Conservation (phyloP, 2,113 vertebrate genomes). For the Nipponia nippon region DNA sequence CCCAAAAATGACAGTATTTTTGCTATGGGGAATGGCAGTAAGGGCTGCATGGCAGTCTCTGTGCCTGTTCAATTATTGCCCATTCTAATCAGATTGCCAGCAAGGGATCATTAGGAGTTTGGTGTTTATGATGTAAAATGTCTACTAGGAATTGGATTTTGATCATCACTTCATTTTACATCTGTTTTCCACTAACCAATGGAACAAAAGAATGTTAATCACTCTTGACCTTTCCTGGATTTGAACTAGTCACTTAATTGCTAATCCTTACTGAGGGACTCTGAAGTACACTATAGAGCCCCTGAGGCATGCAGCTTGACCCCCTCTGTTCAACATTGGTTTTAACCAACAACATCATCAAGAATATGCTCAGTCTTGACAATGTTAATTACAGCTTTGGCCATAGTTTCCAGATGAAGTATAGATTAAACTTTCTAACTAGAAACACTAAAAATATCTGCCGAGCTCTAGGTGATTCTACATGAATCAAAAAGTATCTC, state of each 20-base stretch:
- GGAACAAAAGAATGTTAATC: slow-evolving; percentile 20
- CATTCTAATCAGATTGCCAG: slow-evolving; percentile 21
- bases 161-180: slow-evolving; percentile 41
- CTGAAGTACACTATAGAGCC: not conserved
- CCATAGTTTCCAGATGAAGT: not conserved
- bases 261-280: not conserved
- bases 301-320: not conserved
- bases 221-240: slow-evolving; percentile 39
- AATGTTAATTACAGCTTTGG: not conserved
- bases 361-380: not conserved
- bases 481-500: not conserved
- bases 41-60: not conserved
- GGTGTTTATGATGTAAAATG: slow-evolving; percentile 25
- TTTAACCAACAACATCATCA: not conserved
- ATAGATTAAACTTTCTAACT: not conserved
- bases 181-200: slow-evolving; percentile 30
- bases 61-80: not conserved
- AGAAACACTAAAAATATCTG: not conserved
- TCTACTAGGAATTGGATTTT: slow-evolving; percentile 43
- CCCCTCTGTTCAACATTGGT: not conserved
- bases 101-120: slow-evolving; percentile 19
- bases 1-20: not conserved
- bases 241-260: slow-evolving; percentile 13
- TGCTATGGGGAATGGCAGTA: not conserved
- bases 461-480: not conserved